Percentiles rank a stretch among this genome's conserved stretches.
These are phyloP conservation scores for Caenorhabditis sp. DNA, from an alignment of 2,888 invertebrate species.

Conservation along the genomic window DNA sequence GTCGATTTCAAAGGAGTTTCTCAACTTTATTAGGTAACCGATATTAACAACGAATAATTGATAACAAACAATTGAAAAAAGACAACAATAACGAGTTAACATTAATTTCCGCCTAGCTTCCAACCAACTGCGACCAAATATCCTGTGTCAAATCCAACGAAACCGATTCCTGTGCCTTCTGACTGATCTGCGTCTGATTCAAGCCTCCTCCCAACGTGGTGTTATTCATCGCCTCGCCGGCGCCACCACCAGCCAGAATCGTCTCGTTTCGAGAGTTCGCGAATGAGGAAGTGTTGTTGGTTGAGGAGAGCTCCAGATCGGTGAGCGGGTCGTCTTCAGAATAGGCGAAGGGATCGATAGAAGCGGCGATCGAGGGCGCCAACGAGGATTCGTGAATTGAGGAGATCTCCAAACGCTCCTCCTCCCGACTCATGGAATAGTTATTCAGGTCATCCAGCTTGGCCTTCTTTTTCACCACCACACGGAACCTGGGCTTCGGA, in stretches of 20 bases:
- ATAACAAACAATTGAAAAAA: neutral
- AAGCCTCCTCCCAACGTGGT: neutral
- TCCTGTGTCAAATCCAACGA: conserved; percentile 14
- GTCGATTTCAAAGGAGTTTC: no score
- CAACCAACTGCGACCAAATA: conserved; percentile 23
- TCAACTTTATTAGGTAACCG: no score
- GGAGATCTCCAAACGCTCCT: conserved; percentile 7
- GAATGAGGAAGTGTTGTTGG: conserved; percentile 1
- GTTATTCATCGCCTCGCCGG: neutral
- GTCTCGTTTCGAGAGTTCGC: conserved; percentile 2
- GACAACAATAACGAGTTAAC: no score
- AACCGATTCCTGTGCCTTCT: neutral
- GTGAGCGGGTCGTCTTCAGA: neutral
- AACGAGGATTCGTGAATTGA: neutral
- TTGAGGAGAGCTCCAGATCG: conserved; percentile 11
- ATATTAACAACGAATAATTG: neutral
- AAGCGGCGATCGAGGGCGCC: neutral
- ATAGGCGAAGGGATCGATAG: neutral
- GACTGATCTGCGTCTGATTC: neutral
- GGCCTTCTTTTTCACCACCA: neutral
- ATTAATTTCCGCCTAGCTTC: no score
- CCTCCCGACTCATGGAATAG: neutral
- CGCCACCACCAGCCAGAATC: conserved; percentile 25
- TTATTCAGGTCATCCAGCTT: neutral
- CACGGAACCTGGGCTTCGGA: neutral